Conservation (phyloP, 92 coral and sea anemone genomes). For the Palythoa grandis region DNA sequence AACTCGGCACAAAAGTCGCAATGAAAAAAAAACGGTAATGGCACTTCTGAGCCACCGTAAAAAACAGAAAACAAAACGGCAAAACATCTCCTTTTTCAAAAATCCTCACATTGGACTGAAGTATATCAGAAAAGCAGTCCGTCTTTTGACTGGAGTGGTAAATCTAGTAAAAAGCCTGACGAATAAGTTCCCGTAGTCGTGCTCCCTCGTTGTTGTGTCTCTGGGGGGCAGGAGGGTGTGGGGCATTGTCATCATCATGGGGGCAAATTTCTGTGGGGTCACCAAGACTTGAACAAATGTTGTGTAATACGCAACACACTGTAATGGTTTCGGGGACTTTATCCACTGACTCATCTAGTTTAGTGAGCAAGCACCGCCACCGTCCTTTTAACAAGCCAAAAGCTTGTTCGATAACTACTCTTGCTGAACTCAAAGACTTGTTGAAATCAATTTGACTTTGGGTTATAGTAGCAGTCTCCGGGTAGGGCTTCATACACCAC, state of each 20-base stretch:
- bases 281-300: constrained; percentile 26
- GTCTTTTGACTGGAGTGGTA: constrained; percentile 26
- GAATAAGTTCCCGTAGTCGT: constrained; percentile 41
- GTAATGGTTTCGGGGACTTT: constrained; percentile 45
- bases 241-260: constrained; percentile 15
- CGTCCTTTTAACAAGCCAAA: constrained; percentile 49
- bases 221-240: constrained; percentile 45
- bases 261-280: constrained; percentile 40
- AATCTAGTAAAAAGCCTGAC: constrained; percentile 11
- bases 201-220: constrained; percentile 54
- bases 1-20: too few relatives aligned
- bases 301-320: constrained; percentile 37
- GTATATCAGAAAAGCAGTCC: constrained; percentile 10
- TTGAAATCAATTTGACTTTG: constrained; percentile 39
- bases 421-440: constrained; percentile 50
- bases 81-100: constrained; percentile 13
- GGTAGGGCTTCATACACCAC: constrained; percentile 59
- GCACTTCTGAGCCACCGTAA: not conserved
- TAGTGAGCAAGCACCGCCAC: constrained; percentile 39
- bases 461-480: constrained; percentile 51
- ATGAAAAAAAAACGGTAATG: not conserved
- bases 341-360: constrained; percentile 49
- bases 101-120: constrained; percentile 20
- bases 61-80: constrained; percentile 26
- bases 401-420: constrained; percentile 55